Conservation (phyloP, 2,888 invertebrate species). For the Melipona beecheii region DNA sequence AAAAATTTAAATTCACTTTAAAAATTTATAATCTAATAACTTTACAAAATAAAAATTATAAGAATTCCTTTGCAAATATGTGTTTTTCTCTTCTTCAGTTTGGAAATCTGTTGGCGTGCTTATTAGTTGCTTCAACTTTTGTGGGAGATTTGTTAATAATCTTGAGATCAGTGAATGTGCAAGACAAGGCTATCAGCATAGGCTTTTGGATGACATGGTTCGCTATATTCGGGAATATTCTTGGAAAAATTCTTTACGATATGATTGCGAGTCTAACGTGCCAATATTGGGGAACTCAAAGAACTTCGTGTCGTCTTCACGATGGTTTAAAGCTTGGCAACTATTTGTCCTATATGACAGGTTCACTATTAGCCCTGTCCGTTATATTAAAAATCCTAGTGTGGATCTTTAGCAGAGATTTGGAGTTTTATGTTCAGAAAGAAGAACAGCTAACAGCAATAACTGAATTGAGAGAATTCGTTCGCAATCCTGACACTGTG, state of each 20-base stretch:
- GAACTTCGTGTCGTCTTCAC: constrained; percentile 84
- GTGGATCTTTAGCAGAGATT: constrained; percentile 83
- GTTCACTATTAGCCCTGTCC: constrained; percentile 83
- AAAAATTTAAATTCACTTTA: too few species aligned
- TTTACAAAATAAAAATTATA: too few species aligned
- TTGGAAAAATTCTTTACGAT: constrained; percentile 88
- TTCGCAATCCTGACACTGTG: constrained; percentile 13
- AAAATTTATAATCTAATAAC: too few species aligned
- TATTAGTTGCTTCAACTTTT: constrained; percentile 82
- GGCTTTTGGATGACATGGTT: constrained; percentile 86
- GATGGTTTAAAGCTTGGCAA: constrained; percentile 84
- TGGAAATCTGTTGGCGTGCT: constrained; percentile 82
- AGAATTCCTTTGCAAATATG: too few species aligned
- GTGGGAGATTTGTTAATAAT: constrained; percentile 86
- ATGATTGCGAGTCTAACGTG: constrained; percentile 85
- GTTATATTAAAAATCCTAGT: constrained; percentile 84
- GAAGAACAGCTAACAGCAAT: constrained; percentile 46
- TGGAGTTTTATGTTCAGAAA: constrained; percentile 79
- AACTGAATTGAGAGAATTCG: constrained; percentile 68
- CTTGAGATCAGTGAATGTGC: constrained; percentile 85
- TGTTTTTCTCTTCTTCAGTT: constrained; percentile 75
- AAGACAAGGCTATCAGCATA: constrained; percentile 87
- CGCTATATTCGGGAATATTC: constrained; percentile 86
- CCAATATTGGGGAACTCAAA: constrained; percentile 84
- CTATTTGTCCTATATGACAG: constrained; percentile 84